Conservation (phyloP, 1,140 invertebrate species). For the Atta cephalotes region DNA sequence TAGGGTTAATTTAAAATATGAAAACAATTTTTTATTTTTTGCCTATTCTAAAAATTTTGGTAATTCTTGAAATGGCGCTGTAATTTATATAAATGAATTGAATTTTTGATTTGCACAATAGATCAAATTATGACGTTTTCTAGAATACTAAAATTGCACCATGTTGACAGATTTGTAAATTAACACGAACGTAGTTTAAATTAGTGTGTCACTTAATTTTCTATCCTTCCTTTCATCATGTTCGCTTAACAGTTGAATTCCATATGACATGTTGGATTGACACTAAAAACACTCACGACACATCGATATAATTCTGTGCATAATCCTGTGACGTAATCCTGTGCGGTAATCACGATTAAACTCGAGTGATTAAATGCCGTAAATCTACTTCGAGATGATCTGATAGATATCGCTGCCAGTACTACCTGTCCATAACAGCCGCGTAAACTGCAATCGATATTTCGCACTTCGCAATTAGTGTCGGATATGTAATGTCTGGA, state of each 20-base stretch:
- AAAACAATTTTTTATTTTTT: too few species aligned
- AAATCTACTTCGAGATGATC: constrained; percentile 62
- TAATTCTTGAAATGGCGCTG: too few species aligned
- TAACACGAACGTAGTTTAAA: not conserved
- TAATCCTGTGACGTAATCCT: constrained; percentile 45
- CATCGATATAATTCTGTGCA: constrained; percentile 44
- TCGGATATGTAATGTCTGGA: constrained; percentile 44
- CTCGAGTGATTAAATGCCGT: constrained; percentile 61
- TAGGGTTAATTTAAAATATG: too few species aligned
- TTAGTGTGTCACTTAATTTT: constrained; percentile 9
- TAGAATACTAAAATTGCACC: not conserved
- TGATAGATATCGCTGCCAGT: constrained; percentile 54
- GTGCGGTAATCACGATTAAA: constrained; percentile 55
- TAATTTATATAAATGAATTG: not conserved
- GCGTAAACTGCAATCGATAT: constrained; percentile 62
- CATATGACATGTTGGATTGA: not conserved
- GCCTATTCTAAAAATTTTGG: too few species aligned
- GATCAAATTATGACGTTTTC: not conserved
- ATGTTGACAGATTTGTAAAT: not conserved
- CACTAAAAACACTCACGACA: constrained; percentile 48
- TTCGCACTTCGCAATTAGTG: constrained; percentile 62
- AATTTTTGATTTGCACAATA: not conserved
- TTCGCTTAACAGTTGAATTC: constrained; percentile 29
- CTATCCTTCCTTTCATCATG: not conserved
- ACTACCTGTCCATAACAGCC: constrained; percentile 59